Base-by-base conservation (phyloP, 2,113 vertebrate species). In the Aramus guarauna region DNA sequence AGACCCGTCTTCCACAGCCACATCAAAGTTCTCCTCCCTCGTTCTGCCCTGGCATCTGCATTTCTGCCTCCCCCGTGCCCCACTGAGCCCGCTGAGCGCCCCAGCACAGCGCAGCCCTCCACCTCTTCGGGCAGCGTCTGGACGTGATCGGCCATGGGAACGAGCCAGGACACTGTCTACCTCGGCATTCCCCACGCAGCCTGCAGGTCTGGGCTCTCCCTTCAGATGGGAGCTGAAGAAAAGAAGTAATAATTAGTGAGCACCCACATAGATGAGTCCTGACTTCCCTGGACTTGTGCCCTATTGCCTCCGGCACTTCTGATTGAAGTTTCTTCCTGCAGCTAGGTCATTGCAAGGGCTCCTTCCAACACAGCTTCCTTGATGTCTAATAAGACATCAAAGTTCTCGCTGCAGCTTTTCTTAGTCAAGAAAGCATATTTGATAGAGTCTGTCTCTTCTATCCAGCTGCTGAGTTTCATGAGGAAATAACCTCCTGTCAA, bases 401-500 rank as follows among this genome's bases (percentile, higher is more conserved):
- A 95, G 68, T 82, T 88, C 79, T 79, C 32, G 45, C 63, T 41
- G 72, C 79, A 84, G 75, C 67, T 92, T 90, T 77, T 58, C 91
- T 86, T 69, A 91, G 50, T 59, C 86, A 89, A 71, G 86, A 84
- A 80, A 91, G 73, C 68, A 55, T 47, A 75, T 95, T 81, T 86
- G 83, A 73, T 58, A 69, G 72, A 62, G 69, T 27, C 85, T 53
- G 66, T 21, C 86, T 89, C 83, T 59, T 67, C 75, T 47, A 52
- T 26, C 75, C 83, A 95, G 89, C 86, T 87, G 95, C 86, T 78
- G 64, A 76, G 37, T 45, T 86, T 58, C 87, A 83, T 48, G 56
- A 77, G 72, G 76, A 87, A 96, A 89, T 52, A 86, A 91, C 68
- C 59, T 86, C 86, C 94, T 84, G 83, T 90, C 93, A 89, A 30